Percentiles rank a stretch among this genome's conserved stretches.
Conservation (phyloP, 2,113 vertebrate genomes). For the Pygoscelis antarcticus region DNA sequence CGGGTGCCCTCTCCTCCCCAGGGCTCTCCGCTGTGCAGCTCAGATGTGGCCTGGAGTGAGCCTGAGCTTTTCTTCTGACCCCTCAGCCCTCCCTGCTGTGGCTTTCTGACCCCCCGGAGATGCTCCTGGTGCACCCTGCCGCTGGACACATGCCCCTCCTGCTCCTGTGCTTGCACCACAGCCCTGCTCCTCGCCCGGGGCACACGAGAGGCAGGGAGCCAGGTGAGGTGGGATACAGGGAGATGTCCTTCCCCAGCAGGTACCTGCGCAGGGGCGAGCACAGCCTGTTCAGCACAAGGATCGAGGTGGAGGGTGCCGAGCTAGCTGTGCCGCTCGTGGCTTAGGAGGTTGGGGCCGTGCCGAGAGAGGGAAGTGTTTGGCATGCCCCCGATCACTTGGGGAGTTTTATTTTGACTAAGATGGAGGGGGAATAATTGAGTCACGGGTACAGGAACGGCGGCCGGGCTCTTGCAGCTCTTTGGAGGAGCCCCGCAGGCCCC, state of each 20-base stretch:
- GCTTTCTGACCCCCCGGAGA: background rate
- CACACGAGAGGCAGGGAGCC: background rate
- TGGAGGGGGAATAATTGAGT: background rate
- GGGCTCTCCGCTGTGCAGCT: background rate
- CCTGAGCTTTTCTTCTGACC: background rate
- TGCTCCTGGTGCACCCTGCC: fast-evolving
- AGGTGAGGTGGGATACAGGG: background rate
- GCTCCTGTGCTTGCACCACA: background rate
- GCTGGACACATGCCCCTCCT: fast-evolving
- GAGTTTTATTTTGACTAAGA: background rate
- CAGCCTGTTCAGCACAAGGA: background rate
- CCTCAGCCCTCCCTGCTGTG: background rate
- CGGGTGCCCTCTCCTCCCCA: background rate
- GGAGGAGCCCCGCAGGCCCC: fast-evolving
- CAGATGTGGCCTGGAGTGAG: background rate
- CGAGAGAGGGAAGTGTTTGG: background rate
- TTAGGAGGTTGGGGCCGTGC: fast-evolving
- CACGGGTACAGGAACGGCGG: background rate
- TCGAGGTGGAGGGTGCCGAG: fast-evolving
- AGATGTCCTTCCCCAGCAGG: background rate
- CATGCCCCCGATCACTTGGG: fast-evolving
- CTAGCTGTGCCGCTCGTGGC: background rate
- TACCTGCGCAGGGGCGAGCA: fast-evolving
- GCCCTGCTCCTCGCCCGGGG: background rate
- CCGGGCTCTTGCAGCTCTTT: fast-evolving